phyloP scores from a whole-genome alignment of 2,797 vertebrate species.

The Anas flavirostris region DNA sequence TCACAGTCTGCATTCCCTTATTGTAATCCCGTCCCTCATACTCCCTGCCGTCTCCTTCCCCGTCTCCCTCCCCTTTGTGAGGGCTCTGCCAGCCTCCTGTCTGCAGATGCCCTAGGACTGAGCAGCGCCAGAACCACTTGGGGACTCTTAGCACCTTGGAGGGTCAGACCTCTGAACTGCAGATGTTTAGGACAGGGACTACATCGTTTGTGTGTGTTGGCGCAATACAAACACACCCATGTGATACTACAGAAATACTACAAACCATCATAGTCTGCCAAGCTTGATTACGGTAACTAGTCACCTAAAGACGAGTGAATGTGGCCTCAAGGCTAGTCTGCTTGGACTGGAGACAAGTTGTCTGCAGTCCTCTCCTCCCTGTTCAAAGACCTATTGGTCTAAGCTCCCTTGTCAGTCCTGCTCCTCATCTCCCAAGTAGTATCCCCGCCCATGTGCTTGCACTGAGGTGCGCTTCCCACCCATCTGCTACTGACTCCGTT shows the following conservation, averaged over 20 bases:
- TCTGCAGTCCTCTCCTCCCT: slow-evolving; percentile 61
- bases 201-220: not conserved
- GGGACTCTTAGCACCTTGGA: not conserved
- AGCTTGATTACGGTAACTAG: slow-evolving; percentile 48
- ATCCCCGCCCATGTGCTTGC: not conserved
- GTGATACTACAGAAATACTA: not conserved
- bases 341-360: slow-evolving; percentile 63
- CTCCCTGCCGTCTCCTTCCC: not conserved
- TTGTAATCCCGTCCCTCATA: not conserved
- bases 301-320: slow-evolving; percentile 52
- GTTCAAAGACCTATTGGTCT: slow-evolving; percentile 29
- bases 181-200: not conserved
- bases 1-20: not conserved
- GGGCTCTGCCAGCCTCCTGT: not conserved
- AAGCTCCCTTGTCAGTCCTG: slow-evolving; percentile 21
- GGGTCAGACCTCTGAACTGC: not conserved
- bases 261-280: not conserved
- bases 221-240: not conserved
- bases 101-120: not conserved
- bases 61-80: not conserved
- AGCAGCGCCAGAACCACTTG: not conserved
- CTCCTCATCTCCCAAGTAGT: slow-evolving; percentile 18
- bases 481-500: not conserved
- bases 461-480: not conserved
- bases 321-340: slow-evolving; percentile 62